phyloP scores from a whole-genome alignment of 2,113 vertebrate species.

The Eublepharis macularius region DNA sequence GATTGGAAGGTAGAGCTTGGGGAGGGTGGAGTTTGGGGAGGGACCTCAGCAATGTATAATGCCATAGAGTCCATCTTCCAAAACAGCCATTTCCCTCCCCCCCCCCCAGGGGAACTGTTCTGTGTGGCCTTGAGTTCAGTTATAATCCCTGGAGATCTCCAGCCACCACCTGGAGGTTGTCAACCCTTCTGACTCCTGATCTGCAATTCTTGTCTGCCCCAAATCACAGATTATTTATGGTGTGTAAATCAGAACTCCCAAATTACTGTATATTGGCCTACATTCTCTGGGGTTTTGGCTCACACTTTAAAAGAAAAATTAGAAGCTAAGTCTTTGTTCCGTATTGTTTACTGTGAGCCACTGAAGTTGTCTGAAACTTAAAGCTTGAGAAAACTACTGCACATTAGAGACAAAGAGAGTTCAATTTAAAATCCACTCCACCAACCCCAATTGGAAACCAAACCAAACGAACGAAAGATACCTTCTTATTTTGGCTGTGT shows the following conservation, averaged over 20 bases:
- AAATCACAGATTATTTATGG: not conserved
- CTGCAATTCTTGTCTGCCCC: not conserved
- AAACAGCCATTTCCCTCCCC: no score
- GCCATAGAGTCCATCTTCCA: no score
- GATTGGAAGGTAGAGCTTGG: no score
- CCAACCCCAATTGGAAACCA: constrained; percentile 67
- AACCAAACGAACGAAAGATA: constrained; percentile 47
- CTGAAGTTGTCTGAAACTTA: constrained; percentile 30
- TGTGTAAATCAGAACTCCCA: not conserved
- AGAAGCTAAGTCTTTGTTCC: constrained; percentile 17
- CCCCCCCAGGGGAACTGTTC: no score
- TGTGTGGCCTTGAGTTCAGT: no score
- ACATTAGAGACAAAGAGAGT: constrained; percentile 61
- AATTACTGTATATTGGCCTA: not conserved
- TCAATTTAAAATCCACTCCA: constrained; percentile 50
- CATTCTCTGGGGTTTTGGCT: not conserved
- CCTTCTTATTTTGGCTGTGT: not conserved
- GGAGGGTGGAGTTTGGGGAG: no score
- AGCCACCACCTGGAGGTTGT: no score
- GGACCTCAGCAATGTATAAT: no score
- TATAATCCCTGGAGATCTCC: no score
- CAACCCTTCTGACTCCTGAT: not conserved
- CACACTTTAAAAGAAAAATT: constrained; percentile 31
- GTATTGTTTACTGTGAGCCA: constrained; percentile 30
- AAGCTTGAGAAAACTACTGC: constrained; percentile 52